Evolutionary conservation across 1,140 invertebrate genomes (phyloP).

Genomic region (Temnothorax curvispinosus): DNA sequence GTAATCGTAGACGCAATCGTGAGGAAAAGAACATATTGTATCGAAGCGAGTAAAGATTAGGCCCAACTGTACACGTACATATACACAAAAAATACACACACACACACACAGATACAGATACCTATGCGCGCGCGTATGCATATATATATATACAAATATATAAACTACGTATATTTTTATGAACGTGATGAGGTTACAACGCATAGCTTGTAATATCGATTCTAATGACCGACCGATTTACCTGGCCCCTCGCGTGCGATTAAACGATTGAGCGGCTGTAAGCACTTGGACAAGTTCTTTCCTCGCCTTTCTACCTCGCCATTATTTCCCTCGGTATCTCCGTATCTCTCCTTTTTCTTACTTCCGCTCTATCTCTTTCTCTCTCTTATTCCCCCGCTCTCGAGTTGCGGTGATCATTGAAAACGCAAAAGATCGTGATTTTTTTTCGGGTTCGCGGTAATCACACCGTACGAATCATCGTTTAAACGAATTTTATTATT

Average conservation of each 20-base stretch:
- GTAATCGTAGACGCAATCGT: slow-evolving; percentile 60
- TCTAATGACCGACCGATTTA: slow-evolving; percentile 70
- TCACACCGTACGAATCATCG: slow-evolving; percentile 68
- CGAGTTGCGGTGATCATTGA: slow-evolving; percentile 63
- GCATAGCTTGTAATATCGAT: slow-evolving; percentile 84
- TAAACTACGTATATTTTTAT: slow-evolving; percentile 83
- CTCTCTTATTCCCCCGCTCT: slow-evolving; percentile 2
- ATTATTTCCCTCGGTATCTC: background rate
- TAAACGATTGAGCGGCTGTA: slow-evolving; percentile 73
- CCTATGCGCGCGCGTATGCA: slow-evolving; percentile 67
- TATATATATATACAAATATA: slow-evolving; percentile 55
- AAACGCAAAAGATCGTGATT: slow-evolving; percentile 60
- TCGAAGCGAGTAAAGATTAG: slow-evolving; percentile 75
- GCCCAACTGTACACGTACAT: slow-evolving; percentile 78
- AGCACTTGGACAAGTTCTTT: slow-evolving; percentile 64
- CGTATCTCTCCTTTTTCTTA: slow-evolving; percentile 2
- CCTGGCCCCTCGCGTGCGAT: slow-evolving; percentile 73
- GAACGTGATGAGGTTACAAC: slow-evolving; percentile 84
- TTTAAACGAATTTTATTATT: slow-evolving; percentile 78
- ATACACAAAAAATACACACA: slow-evolving; percentile 64
- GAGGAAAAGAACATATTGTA: slow-evolving; percentile 64
- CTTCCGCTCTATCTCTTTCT: slow-evolving; percentile 27
- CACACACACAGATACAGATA: slow-evolving; percentile 55
- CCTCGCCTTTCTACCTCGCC: slow-evolving; percentile 46
- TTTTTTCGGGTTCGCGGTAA: slow-evolving; percentile 63